Percentiles rank a stretch among this genome's conserved stretches.
Conservation (phyloP, 2,797 vertebrate species). For the Myiothlypis chrysogaster region DNA sequence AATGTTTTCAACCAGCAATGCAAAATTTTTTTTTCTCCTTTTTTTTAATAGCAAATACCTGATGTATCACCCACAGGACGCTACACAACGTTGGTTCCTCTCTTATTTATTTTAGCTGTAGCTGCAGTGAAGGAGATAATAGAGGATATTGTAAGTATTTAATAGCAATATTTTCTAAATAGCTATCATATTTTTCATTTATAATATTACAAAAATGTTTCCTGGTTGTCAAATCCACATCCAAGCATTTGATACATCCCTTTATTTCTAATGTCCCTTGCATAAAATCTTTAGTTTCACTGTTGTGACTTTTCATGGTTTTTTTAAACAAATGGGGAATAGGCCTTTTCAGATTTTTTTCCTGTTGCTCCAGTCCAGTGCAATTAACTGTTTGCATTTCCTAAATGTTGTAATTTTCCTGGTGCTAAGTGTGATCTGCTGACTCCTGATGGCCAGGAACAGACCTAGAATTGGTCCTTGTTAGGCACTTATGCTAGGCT, state of each 20-base stretch:
- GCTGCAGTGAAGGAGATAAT: slow-evolving; percentile 98
- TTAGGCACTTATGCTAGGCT: background rate
- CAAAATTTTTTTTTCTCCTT: background rate
- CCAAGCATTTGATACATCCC: background rate
- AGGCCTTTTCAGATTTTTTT: background rate
- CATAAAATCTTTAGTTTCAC: background rate
- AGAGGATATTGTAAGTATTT: slow-evolving; percentile 93
- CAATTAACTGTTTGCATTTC: background rate
- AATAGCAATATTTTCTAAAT: slow-evolving; percentile 1
- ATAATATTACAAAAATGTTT: background rate
- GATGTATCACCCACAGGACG: slow-evolving; percentile 97
- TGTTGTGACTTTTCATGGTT: background rate
- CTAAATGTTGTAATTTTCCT: background rate
- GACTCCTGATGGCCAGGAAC: background rate
- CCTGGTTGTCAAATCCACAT: background rate
- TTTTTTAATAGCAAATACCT: slow-evolving; percentile 90
- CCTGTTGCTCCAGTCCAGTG: background rate
- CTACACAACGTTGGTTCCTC: slow-evolving; percentile 95
- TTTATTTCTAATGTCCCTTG: background rate
- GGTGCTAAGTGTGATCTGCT: background rate
- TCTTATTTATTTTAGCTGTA: slow-evolving; percentile 95
- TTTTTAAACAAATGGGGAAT: background rate
- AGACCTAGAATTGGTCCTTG: background rate
- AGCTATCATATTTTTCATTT: background rate
- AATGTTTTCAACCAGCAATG: background rate